A percentile compares a stretch with the other conserved stretches of the same genome.
Evolutionary conservation across 1,140 invertebrate species (phyloP).

Genomic region (Pogonomyrmex barbatus): DNA sequence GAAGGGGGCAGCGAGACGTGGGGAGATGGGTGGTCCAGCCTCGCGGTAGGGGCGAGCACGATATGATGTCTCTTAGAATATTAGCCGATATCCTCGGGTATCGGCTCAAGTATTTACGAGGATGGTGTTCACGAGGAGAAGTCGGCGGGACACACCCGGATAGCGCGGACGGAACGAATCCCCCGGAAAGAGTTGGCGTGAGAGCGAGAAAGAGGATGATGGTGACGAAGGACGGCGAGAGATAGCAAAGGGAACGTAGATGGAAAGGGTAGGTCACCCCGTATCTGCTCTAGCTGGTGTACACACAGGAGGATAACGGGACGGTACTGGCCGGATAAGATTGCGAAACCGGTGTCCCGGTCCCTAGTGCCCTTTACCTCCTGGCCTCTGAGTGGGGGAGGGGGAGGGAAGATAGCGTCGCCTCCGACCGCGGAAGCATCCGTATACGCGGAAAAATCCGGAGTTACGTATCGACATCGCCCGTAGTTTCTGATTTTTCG

Average conservation of each 20-base stretch:
- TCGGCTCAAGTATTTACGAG: slow-evolving; percentile 80
- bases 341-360: slow-evolving; percentile 79
- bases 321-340: slow-evolving; percentile 77
- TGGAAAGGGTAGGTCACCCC: slow-evolving; percentile 58
- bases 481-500: slow-evolving; percentile 80
- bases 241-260: slow-evolving; percentile 50
- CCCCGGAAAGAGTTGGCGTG: slow-evolving; percentile 25
- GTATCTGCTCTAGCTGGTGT: slow-evolving; percentile 66
- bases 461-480: slow-evolving; percentile 75
- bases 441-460: slow-evolving; percentile 65
- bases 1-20: slow-evolving; percentile 14
- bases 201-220: neutral
- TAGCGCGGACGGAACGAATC: slow-evolving; percentile 31
- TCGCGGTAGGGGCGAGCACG: slow-evolving; percentile 47
- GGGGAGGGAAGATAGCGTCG: slow-evolving; percentile 69
- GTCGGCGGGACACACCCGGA: slow-evolving; percentile 27
- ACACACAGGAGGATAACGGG: slow-evolving; percentile 62
- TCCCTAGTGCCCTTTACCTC: slow-evolving; percentile 82
- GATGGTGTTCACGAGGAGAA: slow-evolving; percentile 47
- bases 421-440: slow-evolving; percentile 77
- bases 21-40: slow-evolving; percentile 59
- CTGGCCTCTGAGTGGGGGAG: slow-evolving; percentile 58
- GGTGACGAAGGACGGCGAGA: neutral
- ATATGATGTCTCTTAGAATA: slow-evolving; percentile 77
- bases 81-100: slow-evolving; percentile 80